Conservation (phyloP, 2,888 invertebrate species). For the Drosophila histrio region DNA sequence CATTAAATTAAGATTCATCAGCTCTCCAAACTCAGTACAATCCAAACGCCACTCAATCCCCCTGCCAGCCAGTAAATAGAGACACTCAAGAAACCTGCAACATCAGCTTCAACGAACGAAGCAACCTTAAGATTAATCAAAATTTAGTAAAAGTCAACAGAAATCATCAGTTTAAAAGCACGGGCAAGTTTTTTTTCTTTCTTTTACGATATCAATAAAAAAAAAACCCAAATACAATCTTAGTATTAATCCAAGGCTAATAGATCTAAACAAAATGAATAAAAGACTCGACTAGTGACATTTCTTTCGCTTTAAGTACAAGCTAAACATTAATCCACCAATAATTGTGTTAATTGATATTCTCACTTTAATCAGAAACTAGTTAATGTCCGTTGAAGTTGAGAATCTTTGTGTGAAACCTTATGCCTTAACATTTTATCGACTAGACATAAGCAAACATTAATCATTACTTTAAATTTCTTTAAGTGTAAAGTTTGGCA, state of each 20-base stretch:
- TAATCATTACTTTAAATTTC: neutral
- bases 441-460: no score
- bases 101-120: neutral
- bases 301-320: no score
- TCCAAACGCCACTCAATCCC: neutral
- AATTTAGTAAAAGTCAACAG: neutral
- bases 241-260: neutral
- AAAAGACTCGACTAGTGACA: no score
- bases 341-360: no score
- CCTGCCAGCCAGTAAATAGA: neutral
- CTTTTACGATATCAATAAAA: no score
- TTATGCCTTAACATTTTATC: neutral
- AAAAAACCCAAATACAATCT: neutral
- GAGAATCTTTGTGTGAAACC: neutral
- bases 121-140: neutral
- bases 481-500: conserved; percentile 34
- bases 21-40: neutral
- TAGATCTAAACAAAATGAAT: neutral
- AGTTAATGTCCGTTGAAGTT: neutral
- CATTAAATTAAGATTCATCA: conserved; percentile 71
- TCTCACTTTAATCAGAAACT: no score
- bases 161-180: neutral
- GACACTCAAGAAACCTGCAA: neutral
- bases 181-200: no score
- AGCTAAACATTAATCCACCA: neutral